Conservation (phyloP, 2,888 invertebrate genomes). For the Gonocerus acuteangulatus region DNA sequence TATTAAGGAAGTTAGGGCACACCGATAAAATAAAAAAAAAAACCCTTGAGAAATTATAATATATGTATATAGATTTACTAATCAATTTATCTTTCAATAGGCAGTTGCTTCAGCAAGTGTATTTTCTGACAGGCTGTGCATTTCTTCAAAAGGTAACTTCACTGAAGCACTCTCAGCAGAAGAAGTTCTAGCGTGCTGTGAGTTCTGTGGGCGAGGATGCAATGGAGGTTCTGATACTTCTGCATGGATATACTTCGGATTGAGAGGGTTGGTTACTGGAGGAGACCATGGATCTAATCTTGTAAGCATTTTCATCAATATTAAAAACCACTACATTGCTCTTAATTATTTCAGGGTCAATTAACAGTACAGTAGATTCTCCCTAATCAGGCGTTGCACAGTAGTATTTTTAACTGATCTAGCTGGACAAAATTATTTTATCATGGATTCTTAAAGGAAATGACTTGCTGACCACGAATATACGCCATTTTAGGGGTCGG, state of each 20-base stretch:
- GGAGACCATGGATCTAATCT: conserved; percentile 64
- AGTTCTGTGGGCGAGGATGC: conserved; percentile 67
- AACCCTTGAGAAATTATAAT: too few species aligned
- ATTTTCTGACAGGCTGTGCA: conserved; percentile 81
- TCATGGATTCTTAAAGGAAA: background rate
- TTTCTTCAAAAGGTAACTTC: conserved; percentile 61
- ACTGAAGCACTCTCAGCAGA: conserved; percentile 74
- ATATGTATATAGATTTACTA: too few species aligned
- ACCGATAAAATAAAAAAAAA: too few species aligned
- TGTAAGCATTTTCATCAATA: conserved; percentile 43
- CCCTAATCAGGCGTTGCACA: too few species aligned
- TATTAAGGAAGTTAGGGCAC: too few species aligned
- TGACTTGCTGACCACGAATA: too few species aligned
- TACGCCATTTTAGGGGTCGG: too few species aligned
- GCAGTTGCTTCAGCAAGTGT: conserved; percentile 85
- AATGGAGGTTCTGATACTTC: conserved; percentile 68
- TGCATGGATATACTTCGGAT: conserved; percentile 82
- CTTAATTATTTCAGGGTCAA: background rate
- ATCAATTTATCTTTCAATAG: conserved; percentile 44
- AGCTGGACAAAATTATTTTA: too few species aligned
- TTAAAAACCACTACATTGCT: too few species aligned
- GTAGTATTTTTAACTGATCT: too few species aligned
- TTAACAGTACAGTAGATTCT: too few species aligned
- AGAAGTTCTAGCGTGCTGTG: conserved; percentile 73
- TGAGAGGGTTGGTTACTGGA: conserved; percentile 77